Evolutionary conservation across 2,888 invertebrate genomes (phyloP), one percentile per base, ranked within the genome.

Genomic region (Conus canariensis): DNA sequence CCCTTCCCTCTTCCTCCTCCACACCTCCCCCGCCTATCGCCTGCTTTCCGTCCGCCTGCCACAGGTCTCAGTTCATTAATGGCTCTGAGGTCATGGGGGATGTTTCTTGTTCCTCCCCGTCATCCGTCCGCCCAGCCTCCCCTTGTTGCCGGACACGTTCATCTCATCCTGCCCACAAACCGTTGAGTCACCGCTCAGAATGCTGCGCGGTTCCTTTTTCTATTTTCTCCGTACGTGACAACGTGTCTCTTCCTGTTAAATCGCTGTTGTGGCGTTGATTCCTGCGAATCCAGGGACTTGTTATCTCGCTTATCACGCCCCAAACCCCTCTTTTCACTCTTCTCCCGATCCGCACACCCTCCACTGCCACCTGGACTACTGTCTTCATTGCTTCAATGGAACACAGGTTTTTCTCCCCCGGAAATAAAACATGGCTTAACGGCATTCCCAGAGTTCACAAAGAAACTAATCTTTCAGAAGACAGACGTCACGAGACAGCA

Each of bases 111-210:
- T 9, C n/a, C 74, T 10, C 74, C 74, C 74, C 74, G 19, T n/a
- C n/a, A 19, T n/a, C 74, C 5, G 74, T n/a, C 74, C n/a, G 74
- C 74, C 74, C 74, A 74, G 22, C 74, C 74, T n/a, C 19, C 74
- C 74, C 74, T 74, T 74, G 74, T 74, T 74, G 74, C n/a, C n/a
- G n/a, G 70, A 74, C 74, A 74, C 74, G n/a, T 74, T n/a, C n/a
- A 22, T n/a, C n/a, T 74, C 74, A 74, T 22, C 74, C 74, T 74
- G 74, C n/a, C n/a, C 74, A 74, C n/a, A 74, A 74, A n/a, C 25
- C n/a, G 74, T n/a, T n/a, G n/a, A 74, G 74, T 74, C 74, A 74
- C n/a, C 74, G 8, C 70, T 70, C 74, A 22, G 9, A 5, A n/a
- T 19, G 7, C n/a, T n/a, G 45, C 45, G 22, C n/a, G 22, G 74